Evolutionary conservation across 2,113 vertebrate species (phyloP).

Genomic region (Nycticebus coucang): DNA sequence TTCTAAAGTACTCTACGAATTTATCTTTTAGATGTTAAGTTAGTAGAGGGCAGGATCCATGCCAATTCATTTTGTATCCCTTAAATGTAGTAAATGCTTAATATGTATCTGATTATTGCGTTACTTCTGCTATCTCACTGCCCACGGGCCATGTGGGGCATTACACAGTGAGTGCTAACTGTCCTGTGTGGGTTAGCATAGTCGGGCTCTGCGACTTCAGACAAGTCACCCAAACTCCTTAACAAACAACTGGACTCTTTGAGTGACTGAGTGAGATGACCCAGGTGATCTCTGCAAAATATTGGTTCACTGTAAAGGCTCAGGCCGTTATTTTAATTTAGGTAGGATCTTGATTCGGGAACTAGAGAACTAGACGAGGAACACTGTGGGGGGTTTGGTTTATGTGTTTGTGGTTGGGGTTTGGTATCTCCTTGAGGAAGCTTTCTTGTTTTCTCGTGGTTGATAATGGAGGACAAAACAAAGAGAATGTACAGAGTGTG

Average conservation of each 20-base stretch:
- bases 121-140: background rate
- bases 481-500: background rate
- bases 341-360: background rate
- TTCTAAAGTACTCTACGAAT: constrained; percentile 42
- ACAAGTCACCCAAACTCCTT: background rate
- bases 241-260: background rate
- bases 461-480: background rate
- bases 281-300: background rate
- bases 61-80: constrained; percentile 15
- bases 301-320: background rate
- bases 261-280: background rate
- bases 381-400: background rate
- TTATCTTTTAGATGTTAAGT: constrained; percentile 31
- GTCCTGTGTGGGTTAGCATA: background rate
- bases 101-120: background rate
- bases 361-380: background rate
- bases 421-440: background rate
- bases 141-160: background rate
- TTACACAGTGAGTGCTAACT: background rate
- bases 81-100: background rate
- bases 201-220: background rate
- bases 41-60: constrained; percentile 40
- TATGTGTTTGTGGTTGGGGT: background rate
- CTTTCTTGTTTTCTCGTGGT: background rate
- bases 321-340: background rate